Base-by-base conservation (phyloP, 2,797 vertebrate genomes). In the Enteromius trimaculatus region DNA sequence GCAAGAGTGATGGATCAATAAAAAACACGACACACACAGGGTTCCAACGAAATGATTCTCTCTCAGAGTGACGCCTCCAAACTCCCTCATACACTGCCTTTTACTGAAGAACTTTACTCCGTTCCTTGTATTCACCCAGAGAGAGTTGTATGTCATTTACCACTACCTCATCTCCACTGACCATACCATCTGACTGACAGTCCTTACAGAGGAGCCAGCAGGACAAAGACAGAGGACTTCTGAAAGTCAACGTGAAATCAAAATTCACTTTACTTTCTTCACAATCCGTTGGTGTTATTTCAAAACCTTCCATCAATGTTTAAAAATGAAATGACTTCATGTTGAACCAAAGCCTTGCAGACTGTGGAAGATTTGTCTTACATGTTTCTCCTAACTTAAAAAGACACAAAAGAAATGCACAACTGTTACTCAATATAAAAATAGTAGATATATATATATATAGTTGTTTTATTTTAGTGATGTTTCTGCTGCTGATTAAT, bases 1-100 rank as follows among this genome's bases (percentile, higher is more conserved):
- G 93, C 91, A 92, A 92, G 92, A 87, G 92, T 92, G 78, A 93
- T 93, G 90, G 91, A 95, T 95, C 94, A 93, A 93, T 95, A 93
- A 88, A 88, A 90, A 86, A 85, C 91, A 92, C 92, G 90, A 93
- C 93, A 92, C 94, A 93, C 92, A 90, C 88, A 90, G 92, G 65
- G 92, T 94, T 92, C 93, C 92, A 90, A 83, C 92, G 92, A 94
- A 94, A 93, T 91, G 0, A 93, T 93, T 92, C 93, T 91, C 91
- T 93, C 92, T 60, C 93, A 65, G 44, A 77, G 76, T 16, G 79
- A 55, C 3, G 51, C 69, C 81, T 80, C 39, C 39, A 79, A 81
- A 72, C 80, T 84, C 21, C 31, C 19, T 19, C 19, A 39, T 34
- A 71, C 21, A 78, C 66, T n/a, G 55, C 34, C 49, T 42, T 82